phyloP scores from a whole-genome alignment of 2,113 vertebrate genomes.

The Nematolebias whitei region DNA sequence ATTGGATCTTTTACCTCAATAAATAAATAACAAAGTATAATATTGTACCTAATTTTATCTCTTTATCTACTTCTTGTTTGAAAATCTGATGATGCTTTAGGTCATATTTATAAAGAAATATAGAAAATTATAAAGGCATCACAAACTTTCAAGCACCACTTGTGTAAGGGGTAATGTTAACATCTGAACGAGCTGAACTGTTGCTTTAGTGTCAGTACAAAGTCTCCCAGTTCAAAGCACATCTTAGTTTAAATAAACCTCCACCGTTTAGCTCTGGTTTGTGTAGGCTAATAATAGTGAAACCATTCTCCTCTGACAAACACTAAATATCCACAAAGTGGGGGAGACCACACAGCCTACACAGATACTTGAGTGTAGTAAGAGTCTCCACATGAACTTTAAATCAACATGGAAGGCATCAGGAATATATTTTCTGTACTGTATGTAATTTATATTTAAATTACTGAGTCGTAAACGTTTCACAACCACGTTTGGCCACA shows the following conservation, averaged over 20 bases:
- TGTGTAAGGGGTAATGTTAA: no score
- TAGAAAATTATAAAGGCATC: no score
- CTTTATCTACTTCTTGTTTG: no score
- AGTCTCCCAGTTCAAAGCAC: not conserved
- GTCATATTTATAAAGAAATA: no score
- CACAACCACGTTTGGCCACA: not conserved
- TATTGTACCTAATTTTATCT: no score
- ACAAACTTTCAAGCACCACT: no score
- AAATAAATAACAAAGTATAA: no score
- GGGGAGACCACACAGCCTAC: conserved; percentile 27
- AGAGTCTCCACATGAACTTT: conserved; percentile 17
- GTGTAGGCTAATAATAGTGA: conserved; percentile 22
- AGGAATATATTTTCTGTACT: not conserved
- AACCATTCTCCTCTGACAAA: conserved; percentile 23
- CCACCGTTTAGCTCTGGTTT: conserved; percentile 9
- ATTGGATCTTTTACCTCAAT: no score
- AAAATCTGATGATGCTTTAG: no score
- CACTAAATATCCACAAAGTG: conserved; percentile 17
- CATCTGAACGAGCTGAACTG: no score
- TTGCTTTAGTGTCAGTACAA: not conserved
- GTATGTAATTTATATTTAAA: not conserved
- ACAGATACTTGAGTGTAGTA: conserved; percentile 13
- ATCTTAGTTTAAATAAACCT: conserved; percentile 4
- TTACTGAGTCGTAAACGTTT: not conserved
- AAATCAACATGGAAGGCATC: not conserved